Conservation (phyloP, 2,888 invertebrate species). For the Apotomis betuletana region DNA sequence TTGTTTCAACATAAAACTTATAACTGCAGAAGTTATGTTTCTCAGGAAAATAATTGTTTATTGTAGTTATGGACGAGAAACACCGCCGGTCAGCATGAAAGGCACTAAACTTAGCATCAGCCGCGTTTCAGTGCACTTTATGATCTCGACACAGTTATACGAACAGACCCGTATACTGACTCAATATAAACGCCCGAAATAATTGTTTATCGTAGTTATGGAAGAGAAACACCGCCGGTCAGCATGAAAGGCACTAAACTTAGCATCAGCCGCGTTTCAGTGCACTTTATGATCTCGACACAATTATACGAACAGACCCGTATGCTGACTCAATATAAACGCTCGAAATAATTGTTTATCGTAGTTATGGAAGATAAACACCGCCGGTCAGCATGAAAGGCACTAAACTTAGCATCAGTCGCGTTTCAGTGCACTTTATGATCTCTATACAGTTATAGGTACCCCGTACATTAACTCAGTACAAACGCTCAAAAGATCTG, state of each 20-base stretch:
- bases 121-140: conserved; percentile 55
- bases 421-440: conserved; percentile 54
- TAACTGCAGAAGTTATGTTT: neutral
- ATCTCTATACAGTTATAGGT: conserved; percentile 29
- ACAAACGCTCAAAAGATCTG: no score
- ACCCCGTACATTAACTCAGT: neutral
- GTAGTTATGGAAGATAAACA: conserved; percentile 30
- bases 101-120: conserved; percentile 50
- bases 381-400: conserved; percentile 46
- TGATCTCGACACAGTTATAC: conserved; percentile 40
- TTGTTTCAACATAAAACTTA: neutral
- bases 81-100: conserved; percentile 46
- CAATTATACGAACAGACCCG: neutral
- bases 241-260: conserved; percentile 47
- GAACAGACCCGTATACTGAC: neutral
- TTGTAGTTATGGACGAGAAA: conserved; percentile 24
- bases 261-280: conserved; percentile 53
- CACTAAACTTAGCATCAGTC: conserved; percentile 51
- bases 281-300: conserved; percentile 51
- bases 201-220: conserved; percentile 6
- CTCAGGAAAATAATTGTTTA: neutral
- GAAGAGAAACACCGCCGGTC: conserved; percentile 43
- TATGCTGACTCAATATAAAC: neutral
- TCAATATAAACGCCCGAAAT: neutral
- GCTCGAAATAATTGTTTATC: neutral